A percentile compares a stretch with the other conserved stretches of the same genome.
Conservation (phyloP, 2,888 invertebrate genomes). For the Zaprionus lineosus region DNA sequence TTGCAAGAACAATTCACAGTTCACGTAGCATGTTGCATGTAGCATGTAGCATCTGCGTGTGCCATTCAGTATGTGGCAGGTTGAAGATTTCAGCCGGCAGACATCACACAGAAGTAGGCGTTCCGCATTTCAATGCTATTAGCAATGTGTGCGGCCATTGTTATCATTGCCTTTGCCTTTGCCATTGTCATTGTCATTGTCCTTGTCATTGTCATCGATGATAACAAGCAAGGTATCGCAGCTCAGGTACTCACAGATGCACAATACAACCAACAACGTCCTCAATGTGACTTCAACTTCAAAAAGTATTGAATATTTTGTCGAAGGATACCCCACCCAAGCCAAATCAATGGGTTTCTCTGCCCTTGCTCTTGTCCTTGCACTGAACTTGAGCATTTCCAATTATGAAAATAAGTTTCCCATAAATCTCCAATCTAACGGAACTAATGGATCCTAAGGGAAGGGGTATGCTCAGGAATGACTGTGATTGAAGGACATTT, state of each 20-base stretch:
- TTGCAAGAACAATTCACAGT: constrained; percentile 56
- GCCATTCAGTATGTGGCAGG: constrained; percentile 17
- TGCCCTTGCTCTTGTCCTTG: too few species aligned
- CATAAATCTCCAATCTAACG: too few species aligned
- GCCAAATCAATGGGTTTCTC: too few species aligned
- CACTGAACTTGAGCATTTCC: too few species aligned
- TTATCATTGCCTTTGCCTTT: constrained; percentile 57
- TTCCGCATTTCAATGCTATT: constrained; percentile 20
- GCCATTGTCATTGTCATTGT: constrained; percentile 49
- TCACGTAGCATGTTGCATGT: constrained; percentile 32
- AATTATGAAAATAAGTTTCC: too few species aligned
- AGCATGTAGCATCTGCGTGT: constrained; percentile 14
- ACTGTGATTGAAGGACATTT: too few species aligned
- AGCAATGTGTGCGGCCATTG: constrained; percentile 41
- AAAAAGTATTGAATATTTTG: constrained; percentile 41
- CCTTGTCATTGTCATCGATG: constrained; percentile 55
- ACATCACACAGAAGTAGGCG: constrained; percentile 40
- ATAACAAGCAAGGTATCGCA: constrained; percentile 31
- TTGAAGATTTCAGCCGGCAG: too few species aligned
- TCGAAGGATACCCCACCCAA: too few species aligned
- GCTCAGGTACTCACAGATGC: constrained; percentile 18
- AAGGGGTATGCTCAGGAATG: too few species aligned
- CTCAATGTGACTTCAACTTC: constrained; percentile 24
- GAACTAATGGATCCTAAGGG: too few species aligned
- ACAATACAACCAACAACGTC: constrained; percentile 12